These are phyloP conservation scores for Barbus barbus DNA, from an alignment of 2,113 vertebrate species.

Conservation along the genomic window DNA sequence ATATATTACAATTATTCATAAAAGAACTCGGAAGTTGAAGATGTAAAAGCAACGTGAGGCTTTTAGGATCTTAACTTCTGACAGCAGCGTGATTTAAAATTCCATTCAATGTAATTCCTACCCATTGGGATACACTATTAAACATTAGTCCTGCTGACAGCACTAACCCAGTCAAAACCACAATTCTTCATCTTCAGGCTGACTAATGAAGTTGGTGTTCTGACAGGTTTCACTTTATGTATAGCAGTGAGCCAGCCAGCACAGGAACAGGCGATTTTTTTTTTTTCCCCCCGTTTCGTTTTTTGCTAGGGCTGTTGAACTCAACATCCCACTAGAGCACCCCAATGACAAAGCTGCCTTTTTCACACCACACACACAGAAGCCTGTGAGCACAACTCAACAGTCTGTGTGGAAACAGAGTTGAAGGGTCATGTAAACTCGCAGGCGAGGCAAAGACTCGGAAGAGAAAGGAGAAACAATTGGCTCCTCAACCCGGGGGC, in stretches of 20 bases:
- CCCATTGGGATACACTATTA: constrained; percentile 46
- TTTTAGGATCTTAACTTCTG: constrained; percentile 41
- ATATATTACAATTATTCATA: neutral
- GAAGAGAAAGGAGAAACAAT: constrained; percentile 69
- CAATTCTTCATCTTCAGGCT: constrained; percentile 58
- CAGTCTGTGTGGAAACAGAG: constrained; percentile 67
- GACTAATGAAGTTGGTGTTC: constrained; percentile 61
- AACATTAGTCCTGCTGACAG: constrained; percentile 49
- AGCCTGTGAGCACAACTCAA: constrained; percentile 66
- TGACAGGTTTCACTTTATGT: constrained; percentile 67
- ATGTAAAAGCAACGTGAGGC: constrained; percentile 29
- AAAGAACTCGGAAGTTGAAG: constrained; percentile 29
- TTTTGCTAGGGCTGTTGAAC: constrained; percentile 60
- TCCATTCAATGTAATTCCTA: constrained; percentile 40
- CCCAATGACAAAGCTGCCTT: constrained; percentile 68
- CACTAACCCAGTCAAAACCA: constrained; percentile 61
- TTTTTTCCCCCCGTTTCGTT: too few relatives aligned
- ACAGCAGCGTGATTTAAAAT: constrained; percentile 54
- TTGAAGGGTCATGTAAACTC: constrained; percentile 78
- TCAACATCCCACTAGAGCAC: constrained; percentile 64
- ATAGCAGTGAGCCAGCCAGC: constrained; percentile 46
- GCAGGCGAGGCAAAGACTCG: constrained; percentile 65
- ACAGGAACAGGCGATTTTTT: constrained; percentile 58
- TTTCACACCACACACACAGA: constrained; percentile 63
- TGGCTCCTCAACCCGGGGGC: constrained; percentile 62